Percentiles rank a stretch among this genome's conserved stretches.
phyloP scores from a whole-genome alignment of 2,888 invertebrate species.

The Cacoxenus indagator region DNA sequence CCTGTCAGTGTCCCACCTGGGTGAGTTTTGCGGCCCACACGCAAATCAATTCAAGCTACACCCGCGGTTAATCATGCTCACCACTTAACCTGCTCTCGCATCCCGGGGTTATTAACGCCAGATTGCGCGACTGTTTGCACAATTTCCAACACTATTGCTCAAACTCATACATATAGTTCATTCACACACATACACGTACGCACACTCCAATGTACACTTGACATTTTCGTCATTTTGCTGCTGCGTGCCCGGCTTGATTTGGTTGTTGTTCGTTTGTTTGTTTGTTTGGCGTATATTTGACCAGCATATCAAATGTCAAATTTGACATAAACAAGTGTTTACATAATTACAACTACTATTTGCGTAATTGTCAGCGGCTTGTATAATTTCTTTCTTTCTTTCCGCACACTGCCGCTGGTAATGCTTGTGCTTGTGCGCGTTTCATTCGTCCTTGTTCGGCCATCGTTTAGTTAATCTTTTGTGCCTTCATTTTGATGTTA shows the following conservation, averaged over 20 bases:
- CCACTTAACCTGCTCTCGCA: background rate
- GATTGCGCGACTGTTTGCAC: slow-evolving; percentile 24
- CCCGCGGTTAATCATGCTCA: background rate
- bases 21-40: background rate
- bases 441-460: background rate
- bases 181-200: slow-evolving; percentile 10
- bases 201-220: background rate
- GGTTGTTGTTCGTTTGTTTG: background rate
- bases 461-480: background rate
- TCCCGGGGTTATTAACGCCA: background rate
- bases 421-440: background rate
- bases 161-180: slow-evolving; percentile 14
- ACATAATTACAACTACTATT: slow-evolving; percentile 63
- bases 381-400: background rate
- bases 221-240: slow-evolving; percentile 5
- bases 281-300: slow-evolving; percentile 20
- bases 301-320: slow-evolving; percentile 57
- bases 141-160: slow-evolving; percentile 42
- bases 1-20: background rate
- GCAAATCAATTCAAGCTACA: background rate
- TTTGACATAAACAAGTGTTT: slow-evolving; percentile 63
- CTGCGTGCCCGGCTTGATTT: background rate
- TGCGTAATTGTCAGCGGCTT: slow-evolving; percentile 52
- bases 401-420: slow-evolving; percentile 4
- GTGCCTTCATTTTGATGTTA: slow-evolving; percentile 3